Base-by-base conservation (phyloP, 53 echinoderm and acorn worm genomes). In the Holothuria leucospilota region DNA sequence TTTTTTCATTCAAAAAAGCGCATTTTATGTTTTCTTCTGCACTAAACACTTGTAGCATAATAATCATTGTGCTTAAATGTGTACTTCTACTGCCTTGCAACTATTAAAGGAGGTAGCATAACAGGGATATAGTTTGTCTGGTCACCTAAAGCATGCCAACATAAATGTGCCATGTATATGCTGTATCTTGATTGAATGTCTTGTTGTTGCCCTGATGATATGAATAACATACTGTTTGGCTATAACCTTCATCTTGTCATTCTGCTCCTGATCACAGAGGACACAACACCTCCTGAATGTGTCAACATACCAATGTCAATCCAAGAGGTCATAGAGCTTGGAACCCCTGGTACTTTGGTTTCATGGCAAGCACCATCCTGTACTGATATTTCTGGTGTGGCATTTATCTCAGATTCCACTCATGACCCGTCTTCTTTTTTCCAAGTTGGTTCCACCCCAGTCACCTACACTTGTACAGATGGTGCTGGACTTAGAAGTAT, bases 391-490 rank as follows among this genome's bases (percentile, higher is more conserved):
- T 63, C 62, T 15, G 83, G 64, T 0, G 65, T 64, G 21, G 46
- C 63, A 16, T 83, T 73, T 73, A 49, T 73, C 13, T 23, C 73
- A 20, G 4, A 39, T 30, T 8, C 21, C 51, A 40, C 24, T 24
- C 25, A 49, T 59, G 40, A 79, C 42, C 87, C 87, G 12, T 78
- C 78, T 39, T 29, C 77, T 39, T 81, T 78, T 39, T 90, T 90
- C 51, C 61, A 26, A 38, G 80, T 78, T 6, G 90, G 90, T 12
- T 18, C 13, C 16, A 70, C 69, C 30, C 77, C 90, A 18, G 90
- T 90, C 39, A 80, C 85, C 13, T 90, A 90, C 81, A 90, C 81
- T 20, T 77, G 78, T 75, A 71, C 78, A 10, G 90, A 90, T 59
- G 62, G 53, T 8, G 24, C 70, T 24, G 90, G 90, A 21, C 67